Conservation (phyloP, 2,113 vertebrate species). For the Rhagologus leucostigma region DNA sequence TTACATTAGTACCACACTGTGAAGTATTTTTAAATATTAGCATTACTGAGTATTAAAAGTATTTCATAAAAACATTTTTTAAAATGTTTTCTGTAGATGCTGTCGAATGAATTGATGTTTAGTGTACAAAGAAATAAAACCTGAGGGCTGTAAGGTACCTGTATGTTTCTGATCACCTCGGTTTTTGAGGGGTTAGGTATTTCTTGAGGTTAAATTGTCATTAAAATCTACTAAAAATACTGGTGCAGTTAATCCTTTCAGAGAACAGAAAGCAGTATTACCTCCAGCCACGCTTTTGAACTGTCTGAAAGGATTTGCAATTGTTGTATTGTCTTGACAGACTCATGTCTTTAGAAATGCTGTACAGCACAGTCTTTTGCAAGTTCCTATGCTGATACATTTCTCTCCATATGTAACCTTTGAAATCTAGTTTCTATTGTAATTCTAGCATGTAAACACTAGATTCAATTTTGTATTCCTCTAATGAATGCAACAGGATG, state of each 20-base stretch:
- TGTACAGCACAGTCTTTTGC: slow-evolving; percentile 42
- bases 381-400: slow-evolving; percentile 10
- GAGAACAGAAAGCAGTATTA: neutral
- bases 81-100: slow-evolving; percentile 30
- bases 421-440: slow-evolving; percentile 38
- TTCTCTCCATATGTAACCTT: slow-evolving; percentile 5
- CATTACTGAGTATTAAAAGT: slow-evolving; percentile 30
- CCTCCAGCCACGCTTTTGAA: neutral
- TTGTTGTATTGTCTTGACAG: neutral
- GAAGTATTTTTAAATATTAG: slow-evolving; percentile 66
- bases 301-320: slow-evolving; percentile 19
- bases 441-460: slow-evolving; percentile 38
- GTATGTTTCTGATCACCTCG: neutral
- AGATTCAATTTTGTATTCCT: slow-evolving; percentile 48
- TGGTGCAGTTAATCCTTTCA: slow-evolving; percentile 34
- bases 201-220: slow-evolving; percentile 36
- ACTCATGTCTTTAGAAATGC: neutral
- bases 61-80: slow-evolving; percentile 43
- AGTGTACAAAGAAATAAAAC: slow-evolving; percentile 24
- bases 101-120: slow-evolving; percentile 28
- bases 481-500: slow-evolving; percentile 49
- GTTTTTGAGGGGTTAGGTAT: slow-evolving; percentile 22
- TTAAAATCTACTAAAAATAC: slow-evolving; percentile 10
- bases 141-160: slow-evolving; percentile 33
- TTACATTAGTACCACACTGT: slow-evolving; percentile 55